Evolutionary conservation across 2,797 vertebrate genomes (phyloP), one percentile per base, ranked within the genome.

Genomic region (Aselliscus stoliczkanus): DNA sequence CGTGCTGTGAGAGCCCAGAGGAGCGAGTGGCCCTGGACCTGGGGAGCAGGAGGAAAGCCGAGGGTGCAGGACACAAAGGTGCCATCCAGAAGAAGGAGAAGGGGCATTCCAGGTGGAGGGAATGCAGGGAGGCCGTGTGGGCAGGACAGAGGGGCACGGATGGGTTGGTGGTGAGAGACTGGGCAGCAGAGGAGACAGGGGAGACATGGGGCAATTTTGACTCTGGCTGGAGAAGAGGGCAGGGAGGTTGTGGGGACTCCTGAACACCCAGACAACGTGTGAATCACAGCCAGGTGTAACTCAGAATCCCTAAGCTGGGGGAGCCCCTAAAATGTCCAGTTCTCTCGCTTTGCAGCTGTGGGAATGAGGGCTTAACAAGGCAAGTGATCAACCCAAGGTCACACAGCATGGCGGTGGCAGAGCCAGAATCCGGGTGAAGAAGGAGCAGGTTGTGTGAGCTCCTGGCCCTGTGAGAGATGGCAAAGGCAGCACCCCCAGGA

Each of bases 11-110:
- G 69, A 21, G 3, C 60, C 27, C 23, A 29, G 50, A 23, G 21
- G 1, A 31, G 31, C 34, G 23, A 7, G 62, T 0, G 2, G 10
- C 0, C 11, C 29, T 67, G 58, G 15, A 31, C 56, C 67, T 42
- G 67, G 62, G 69, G 42, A 13, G 15, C 60, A 31, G 80, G 47
- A n/a, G 73, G 67, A n/a, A 44, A 69, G 29, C 31, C 1, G 17
- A 47, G 65, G 54, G 11, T 1, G 31, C 39, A 4, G 47, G 25
- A 21, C 23, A 21, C 6, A 20, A 34, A 15, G 64, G 50, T 0
- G 1, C 5, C 17, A 27, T 3, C 52, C 0, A 1, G 77, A 39
- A 52, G 27, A 56, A 39, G 37, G 23, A 50, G 39, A 54, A 11
- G 6, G 21, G 62, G 10, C 1, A 1, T 20, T 3, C 9, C 31